These are phyloP conservation scores for Tenualosa thibaudeaui DNA, from an alignment of 2,797 vertebrate species.

Conservation along the genomic window DNA sequence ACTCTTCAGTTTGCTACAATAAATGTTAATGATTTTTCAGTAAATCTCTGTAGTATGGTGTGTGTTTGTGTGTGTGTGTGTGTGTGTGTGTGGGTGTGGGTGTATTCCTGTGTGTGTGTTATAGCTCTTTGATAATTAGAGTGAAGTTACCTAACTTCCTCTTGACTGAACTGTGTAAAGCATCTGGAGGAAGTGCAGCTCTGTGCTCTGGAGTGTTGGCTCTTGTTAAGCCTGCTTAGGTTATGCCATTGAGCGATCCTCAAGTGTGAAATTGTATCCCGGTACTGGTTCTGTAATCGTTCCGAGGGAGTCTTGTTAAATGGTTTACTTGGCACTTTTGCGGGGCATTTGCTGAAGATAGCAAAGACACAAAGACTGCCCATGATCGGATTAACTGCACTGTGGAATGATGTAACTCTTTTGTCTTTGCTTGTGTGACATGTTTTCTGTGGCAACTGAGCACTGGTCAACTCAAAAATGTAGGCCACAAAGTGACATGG, in stretches of 20 bases:
- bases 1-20: background rate
- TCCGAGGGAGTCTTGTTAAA: conserved; percentile 84
- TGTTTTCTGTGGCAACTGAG: conserved; percentile 72
- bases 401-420: conserved; percentile 84
- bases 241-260: conserved; percentile 78
- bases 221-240: conserved; percentile 79
- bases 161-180: background rate
- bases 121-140: conserved; percentile 4
- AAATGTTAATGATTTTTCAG: conserved; percentile 5
- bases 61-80: background rate
- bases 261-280: conserved; percentile 82
- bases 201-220: conserved; percentile 69
- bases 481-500: conserved; percentile 26
- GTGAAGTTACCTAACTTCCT: conserved; percentile 27
- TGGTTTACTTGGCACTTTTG: conserved; percentile 83
- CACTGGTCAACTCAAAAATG: conserved; percentile 66
- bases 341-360: conserved; percentile 81
- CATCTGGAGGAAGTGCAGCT: conserved; percentile 67
- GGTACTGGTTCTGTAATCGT: conserved; percentile 77
- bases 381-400: conserved; percentile 82
- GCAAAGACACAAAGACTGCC: conserved; percentile 79
- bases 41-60: background rate
- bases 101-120: background rate
- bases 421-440: conserved; percentile 78
- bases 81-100: background rate